These are phyloP conservation scores for Tetranychus cinnabarinus DNA, from an alignment of 1,140 invertebrate species.

Conservation along the genomic window DNA sequence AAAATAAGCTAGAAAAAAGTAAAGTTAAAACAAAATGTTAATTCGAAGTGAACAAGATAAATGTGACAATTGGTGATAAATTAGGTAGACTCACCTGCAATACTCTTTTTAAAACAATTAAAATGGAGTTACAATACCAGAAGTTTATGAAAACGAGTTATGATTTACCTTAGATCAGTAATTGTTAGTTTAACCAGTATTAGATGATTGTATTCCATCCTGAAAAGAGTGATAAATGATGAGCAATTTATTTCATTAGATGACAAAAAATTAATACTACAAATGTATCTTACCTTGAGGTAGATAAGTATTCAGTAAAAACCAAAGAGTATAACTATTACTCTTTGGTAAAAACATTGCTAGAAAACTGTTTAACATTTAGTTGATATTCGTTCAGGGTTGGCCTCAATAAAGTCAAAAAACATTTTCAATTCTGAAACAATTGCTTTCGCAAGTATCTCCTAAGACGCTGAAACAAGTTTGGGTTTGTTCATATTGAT, in stretches of 20 bases:
- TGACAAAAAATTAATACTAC: too few species aligned
- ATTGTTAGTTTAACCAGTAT: slow-evolving; percentile 18
- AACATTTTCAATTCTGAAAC: slow-evolving; percentile 6
- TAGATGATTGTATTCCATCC: neutral
- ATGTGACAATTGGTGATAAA: too few species aligned
- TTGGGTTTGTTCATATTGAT: slow-evolving; percentile 44
- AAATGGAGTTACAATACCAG: neutral
- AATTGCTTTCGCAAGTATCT: slow-evolving; percentile 17
- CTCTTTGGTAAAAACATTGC: slow-evolving; percentile 65
- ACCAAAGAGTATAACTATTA: too few species aligned
- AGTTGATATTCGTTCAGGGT: neutral
- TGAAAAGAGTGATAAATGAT: neutral
- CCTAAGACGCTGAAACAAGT: slow-evolving; percentile 34
- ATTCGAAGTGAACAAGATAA: too few species aligned
- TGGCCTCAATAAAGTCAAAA: neutral
- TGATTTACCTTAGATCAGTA: slow-evolving; percentile 16
- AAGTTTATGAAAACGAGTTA: neutral
- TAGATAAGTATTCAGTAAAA: slow-evolving; percentile 57
- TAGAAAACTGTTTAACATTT: slow-evolving; percentile 32
- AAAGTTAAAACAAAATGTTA: neutral
- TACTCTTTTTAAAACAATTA: neutral
- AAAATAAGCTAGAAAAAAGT: slow-evolving; percentile 28
- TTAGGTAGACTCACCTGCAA: slow-evolving; percentile 24
- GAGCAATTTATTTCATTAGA: too few species aligned
- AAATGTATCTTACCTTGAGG: neutral